Base-by-base conservation (phyloP, 2,113 vertebrate genomes). In the Rhea americana region DNA sequence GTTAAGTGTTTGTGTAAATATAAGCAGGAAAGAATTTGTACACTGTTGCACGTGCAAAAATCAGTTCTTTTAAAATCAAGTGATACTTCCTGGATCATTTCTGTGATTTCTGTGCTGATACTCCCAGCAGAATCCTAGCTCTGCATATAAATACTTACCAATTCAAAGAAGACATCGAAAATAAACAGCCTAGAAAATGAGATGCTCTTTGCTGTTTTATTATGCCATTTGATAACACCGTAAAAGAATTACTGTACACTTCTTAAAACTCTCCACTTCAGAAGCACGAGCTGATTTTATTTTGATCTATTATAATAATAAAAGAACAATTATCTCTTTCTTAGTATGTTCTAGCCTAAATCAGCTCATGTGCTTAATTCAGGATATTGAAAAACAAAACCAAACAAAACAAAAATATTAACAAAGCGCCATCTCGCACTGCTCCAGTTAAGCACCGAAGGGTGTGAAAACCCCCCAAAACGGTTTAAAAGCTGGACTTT, bases 171-270 rank as follows among this genome's bases (percentile, higher is more conserved):
- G 89, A 86, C 65, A 82, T 72, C n/a, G 68, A 70, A 89, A 95
- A 82, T 90, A 96, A 96, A 89, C 85, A 96, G 67, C 80, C 56
- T 87, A 93, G 90, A 91, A 83, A 96, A 97, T 83, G 77, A 94
- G 90, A 87, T 37, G 80, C 30, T 63, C 93, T 94, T 82, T 90
- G 90, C 67, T 94, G 91, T 92, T 96, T 96, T 90, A 76, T 88
- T 90, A 86, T 89, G 93, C 82, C 95, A 87, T 89, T 93, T 95
- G 90, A 83, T 94, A 96, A 91, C 91, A 48, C 73, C 92, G 77
- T 45, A 93, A 96, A 95, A 95, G 91, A 93, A 91, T 93, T 74
- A 93, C 70, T 89, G 67, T 82, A 53, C 84, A 56, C 24, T 92
- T 68, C 81, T 74, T 81, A 95, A 89, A 89, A 56, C 51, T 88